Evolutionary conservation across 2,113 vertebrate species (phyloP), one percentile per base, ranked within the genome.

Genomic region (Hucho hucho): DNA sequence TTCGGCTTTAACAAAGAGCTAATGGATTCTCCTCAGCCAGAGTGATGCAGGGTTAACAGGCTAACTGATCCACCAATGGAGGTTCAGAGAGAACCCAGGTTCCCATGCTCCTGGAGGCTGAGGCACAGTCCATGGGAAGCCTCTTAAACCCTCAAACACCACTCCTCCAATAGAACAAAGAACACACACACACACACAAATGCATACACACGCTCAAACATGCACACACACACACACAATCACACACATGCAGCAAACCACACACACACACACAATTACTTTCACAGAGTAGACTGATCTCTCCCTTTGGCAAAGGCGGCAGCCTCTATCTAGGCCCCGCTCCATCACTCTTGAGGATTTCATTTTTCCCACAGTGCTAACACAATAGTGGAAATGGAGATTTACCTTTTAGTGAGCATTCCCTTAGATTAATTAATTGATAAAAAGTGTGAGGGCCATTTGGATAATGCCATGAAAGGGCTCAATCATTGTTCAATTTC

Each of bases 81-180:
- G 79, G 85, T 79, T 79, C 77, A 64, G 29, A 61, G 75, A 76
- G 83, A 79, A 82, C 79, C 72, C 81, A 86, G 76, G 73, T 92
- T 91, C 91, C 88, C 90, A 92, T 90, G 90, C 49, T 72, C 70
- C 76, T 59, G 28, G 24, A 26, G 43, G 76, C 73, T 76, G 69
- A 75, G 25, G 12, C 72, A 18, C 49, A 83, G 65, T 74, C 79
- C 82, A 43, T 61, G 9, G 29, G 22, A 20, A 11, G 58, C 67
- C 16, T 75, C 46, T 61, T 65, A 77, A 68, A 59, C 49, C 32
- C 67, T 58, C 69, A 71, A 64, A 65, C 64, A 53, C 77, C 72
- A 76, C 83, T 26, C n/a, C 46, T 49, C 14, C 69, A 28, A 13
- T 18, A 16, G 47, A 16, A 70, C 69, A 53, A 25, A 69, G 13